Conservation (phyloP, 2,797 vertebrate genomes). For the Sebastes iracundus region DNA sequence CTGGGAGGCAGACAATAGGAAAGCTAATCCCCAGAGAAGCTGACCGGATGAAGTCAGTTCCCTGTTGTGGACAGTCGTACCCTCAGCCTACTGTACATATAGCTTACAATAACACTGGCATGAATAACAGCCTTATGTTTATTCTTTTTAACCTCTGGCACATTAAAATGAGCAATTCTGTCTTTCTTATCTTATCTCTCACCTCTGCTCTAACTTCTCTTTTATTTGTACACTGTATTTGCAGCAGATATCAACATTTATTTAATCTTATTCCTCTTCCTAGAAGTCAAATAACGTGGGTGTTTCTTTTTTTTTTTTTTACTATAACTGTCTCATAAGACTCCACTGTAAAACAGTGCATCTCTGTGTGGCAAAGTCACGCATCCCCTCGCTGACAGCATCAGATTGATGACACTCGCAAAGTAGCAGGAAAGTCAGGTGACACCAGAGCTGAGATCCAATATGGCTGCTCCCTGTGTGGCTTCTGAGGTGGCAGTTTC, state of each 20-base stretch:
- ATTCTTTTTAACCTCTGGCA: background rate
- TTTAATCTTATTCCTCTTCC: background rate
- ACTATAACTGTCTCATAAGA: background rate
- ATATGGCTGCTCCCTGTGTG: slow-evolving; percentile 71
- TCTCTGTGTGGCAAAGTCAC: slow-evolving; percentile 12
- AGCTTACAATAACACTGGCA: background rate
- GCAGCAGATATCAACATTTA: slow-evolving; percentile 3
- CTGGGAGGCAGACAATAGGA: slow-evolving; percentile 44
- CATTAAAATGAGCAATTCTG: background rate
- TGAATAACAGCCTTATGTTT: background rate
- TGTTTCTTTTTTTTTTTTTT: background rate
- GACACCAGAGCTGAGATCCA: slow-evolving; percentile 70
- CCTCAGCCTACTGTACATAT: background rate
- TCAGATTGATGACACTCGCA: slow-evolving; percentile 48
- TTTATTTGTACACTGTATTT: background rate
- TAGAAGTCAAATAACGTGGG: slow-evolving; percentile 7
- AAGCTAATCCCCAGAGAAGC: slow-evolving; percentile 69
- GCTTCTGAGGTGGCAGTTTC: slow-evolving; percentile 78
- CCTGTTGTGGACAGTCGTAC: slow-evolving; percentile 16
- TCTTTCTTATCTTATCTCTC: slow-evolving; percentile 5
- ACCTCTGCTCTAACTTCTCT: background rate
- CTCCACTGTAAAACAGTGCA: background rate
- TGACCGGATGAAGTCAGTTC: slow-evolving; percentile 65
- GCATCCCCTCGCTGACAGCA: slow-evolving; percentile 3
- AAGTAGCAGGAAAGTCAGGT: slow-evolving; percentile 72